phyloP scores from a whole-genome alignment of 2,797 vertebrate species.

The Heliangelus exortis region DNA sequence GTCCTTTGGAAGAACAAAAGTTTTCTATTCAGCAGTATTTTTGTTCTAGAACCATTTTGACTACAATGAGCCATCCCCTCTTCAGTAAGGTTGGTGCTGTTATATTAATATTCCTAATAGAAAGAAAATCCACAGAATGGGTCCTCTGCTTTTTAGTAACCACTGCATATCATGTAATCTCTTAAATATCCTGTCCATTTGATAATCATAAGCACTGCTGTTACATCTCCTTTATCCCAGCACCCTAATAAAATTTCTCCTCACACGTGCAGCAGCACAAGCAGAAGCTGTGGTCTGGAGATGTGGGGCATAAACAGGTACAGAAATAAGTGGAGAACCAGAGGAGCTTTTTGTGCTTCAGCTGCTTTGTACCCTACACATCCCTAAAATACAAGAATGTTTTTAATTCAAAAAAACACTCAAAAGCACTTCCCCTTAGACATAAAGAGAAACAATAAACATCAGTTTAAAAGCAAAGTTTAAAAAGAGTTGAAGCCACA shows the following conservation, averaged over 20 bases:
- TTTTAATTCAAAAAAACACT: slow-evolving; percentile 45
- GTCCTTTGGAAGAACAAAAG: not conserved
- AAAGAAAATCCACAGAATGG: not conserved
- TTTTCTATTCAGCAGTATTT: not conserved
- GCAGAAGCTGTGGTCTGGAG: not conserved
- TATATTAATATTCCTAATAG: not conserved
- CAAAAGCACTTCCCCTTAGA: slow-evolving; percentile 33
- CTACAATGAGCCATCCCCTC: not conserved
- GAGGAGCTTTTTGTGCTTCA: not conserved
- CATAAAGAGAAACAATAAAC: slow-evolving; percentile 47
- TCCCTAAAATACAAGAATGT: slow-evolving; percentile 15
- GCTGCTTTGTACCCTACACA: not conserved
- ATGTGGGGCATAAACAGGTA: fast-evolving
- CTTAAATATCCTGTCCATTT: not conserved
- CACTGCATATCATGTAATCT: not conserved
- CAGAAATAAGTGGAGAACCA: not conserved
- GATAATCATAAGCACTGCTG: not conserved
- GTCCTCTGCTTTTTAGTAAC: not conserved
- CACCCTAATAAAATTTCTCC: not conserved
- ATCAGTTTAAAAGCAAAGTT: slow-evolving; percentile 50
- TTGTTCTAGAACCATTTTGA: not conserved
- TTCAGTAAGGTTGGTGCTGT: not conserved
- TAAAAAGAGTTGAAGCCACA: not conserved
- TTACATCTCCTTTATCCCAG: not conserved
- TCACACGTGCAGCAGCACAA: not conserved